These are phyloP conservation scores for Xestia xanthographa DNA, from an alignment of 2,888 invertebrate genomes.

Conservation along the genomic window DNA sequence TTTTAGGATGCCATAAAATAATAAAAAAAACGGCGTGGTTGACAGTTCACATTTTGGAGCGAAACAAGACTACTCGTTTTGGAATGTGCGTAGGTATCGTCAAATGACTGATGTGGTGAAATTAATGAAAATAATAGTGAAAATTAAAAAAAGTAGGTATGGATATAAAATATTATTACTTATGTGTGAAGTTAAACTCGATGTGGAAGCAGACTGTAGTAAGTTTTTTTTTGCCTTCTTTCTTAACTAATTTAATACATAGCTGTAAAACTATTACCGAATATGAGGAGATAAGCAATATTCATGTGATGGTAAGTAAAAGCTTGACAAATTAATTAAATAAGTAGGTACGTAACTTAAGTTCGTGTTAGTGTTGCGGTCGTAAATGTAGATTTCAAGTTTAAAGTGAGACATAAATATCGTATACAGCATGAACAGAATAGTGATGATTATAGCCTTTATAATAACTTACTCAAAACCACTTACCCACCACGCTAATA, in stretches of 20 bases:
- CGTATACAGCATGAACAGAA: background rate
- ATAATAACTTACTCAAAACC: constrained; percentile 39
- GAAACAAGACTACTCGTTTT: background rate
- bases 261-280: background rate
- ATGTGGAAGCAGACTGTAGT: background rate
- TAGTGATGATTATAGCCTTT: background rate
- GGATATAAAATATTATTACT: too few relatives aligned
- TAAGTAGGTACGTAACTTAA: background rate
- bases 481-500: constrained; percentile 2
- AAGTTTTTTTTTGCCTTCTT: constrained; percentile 2
- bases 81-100: background rate
- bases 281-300: background rate
- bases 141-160: too few relatives aligned
- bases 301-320: background rate
- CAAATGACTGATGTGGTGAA: background rate
- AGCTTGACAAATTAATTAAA: background rate
- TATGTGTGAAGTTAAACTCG: background rate
- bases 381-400: background rate
- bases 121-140: too few relatives aligned
- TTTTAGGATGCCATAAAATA: constrained; percentile 33
- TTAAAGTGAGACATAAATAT: background rate
- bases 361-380: background rate
- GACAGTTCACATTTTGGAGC: constrained; percentile 25
- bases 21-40: background rate
- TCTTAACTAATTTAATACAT: background rate